Percentiles rank a stretch among this genome's conserved stretches.
phyloP scores from a whole-genome alignment of 2,113 vertebrate species.

The Ciconia stormi region DNA sequence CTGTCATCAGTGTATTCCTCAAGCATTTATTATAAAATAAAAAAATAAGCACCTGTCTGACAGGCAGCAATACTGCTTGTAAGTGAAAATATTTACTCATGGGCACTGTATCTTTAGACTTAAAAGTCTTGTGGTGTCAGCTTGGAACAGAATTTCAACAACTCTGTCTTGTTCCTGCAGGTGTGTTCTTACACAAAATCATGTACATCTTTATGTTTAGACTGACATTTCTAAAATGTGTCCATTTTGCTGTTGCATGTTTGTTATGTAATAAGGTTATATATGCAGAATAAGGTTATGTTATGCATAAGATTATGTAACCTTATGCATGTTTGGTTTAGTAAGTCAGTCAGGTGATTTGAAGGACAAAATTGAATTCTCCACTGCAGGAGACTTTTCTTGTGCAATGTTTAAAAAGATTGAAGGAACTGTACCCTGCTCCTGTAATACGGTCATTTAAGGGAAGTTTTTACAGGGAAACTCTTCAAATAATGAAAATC shows the following conservation, averaged over 20 bases:
- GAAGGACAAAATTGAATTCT: background rate
- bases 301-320: background rate
- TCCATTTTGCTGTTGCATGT: background rate
- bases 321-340: background rate
- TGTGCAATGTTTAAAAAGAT: background rate
- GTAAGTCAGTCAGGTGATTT: background rate
- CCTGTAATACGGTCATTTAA: background rate
- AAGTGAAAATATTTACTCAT: background rate
- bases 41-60: background rate
- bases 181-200: background rate
- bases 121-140: background rate
- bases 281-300: background rate
- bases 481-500: background rate
- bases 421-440: background rate
- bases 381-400: background rate
- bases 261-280: background rate
- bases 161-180: background rate
- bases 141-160: background rate
- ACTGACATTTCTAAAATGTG: background rate
- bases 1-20: background rate
- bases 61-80: background rate
- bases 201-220: background rate
- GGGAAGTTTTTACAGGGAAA: background rate
- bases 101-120: background rate
- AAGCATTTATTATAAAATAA: background rate